Percentiles rank a stretch among this genome's conserved stretches.
Evolutionary conservation across 1,140 invertebrate genomes (phyloP).

Genomic region (Metaphire vulgaris): DNA sequence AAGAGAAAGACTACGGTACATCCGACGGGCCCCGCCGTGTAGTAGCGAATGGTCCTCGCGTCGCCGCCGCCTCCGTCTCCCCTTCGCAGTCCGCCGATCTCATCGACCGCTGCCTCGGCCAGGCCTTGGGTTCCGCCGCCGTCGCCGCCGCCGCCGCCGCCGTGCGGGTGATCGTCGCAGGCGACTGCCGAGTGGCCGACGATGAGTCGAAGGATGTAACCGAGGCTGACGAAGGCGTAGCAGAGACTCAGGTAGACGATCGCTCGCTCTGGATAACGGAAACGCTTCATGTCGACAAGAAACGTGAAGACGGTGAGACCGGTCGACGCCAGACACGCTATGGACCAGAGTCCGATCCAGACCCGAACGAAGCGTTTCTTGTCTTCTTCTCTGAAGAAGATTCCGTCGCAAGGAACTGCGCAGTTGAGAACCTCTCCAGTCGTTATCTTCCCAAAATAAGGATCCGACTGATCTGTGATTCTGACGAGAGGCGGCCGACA

Average conservation of each 20-base stretch:
- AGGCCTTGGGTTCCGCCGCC: slow-evolving; percentile 65
- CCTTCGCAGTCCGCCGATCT: too few relatives aligned
- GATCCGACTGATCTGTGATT: slow-evolving; percentile 57
- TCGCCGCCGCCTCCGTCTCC: too few relatives aligned
- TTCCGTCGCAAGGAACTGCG: slow-evolving; percentile 79
- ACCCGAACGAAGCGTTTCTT: slow-evolving; percentile 81
- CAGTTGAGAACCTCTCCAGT: slow-evolving; percentile 64
- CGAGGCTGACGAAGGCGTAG: slow-evolving; percentile 89
- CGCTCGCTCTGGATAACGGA: slow-evolving; percentile 76
- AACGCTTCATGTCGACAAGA: slow-evolving; percentile 79
- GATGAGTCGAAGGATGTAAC: slow-evolving; percentile 76
- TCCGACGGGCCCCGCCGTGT: too few relatives aligned
- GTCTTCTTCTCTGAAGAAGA: slow-evolving; percentile 64
- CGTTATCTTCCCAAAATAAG: slow-evolving; percentile 56
- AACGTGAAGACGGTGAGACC: slow-evolving; percentile 75
- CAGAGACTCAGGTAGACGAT: slow-evolving; percentile 91
- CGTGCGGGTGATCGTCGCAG: slow-evolving; percentile 59
- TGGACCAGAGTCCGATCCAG: slow-evolving; percentile 56
- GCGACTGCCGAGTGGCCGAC: slow-evolving; percentile 81
- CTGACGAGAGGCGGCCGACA: slow-evolving; percentile 65
- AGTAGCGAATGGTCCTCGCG: too few relatives aligned
- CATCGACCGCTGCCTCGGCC: slow-evolving; percentile 63
- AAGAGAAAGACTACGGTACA: slow-evolving; percentile 95
- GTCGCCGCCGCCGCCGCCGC: slow-evolving; percentile 45
- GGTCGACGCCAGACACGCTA: slow-evolving; percentile 56